Conservation (phyloP, 1,140 invertebrate species). For the Cherax destructor region DNA sequence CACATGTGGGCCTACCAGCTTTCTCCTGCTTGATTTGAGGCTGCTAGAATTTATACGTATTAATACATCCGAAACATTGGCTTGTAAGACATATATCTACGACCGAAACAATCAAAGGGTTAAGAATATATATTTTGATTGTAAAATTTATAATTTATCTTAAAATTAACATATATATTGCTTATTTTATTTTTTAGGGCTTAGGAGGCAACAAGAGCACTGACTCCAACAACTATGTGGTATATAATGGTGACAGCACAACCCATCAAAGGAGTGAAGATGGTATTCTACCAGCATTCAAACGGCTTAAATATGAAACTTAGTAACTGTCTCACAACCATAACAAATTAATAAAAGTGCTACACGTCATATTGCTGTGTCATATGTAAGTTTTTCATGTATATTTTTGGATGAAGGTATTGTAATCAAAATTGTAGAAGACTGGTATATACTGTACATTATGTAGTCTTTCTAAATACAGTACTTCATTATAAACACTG, state of each 20-base stretch:
- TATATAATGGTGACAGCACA: conserved; percentile 40
- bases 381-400: conserved; percentile 6
- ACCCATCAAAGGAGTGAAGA: conserved; percentile 44
- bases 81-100: no score
- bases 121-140: no score
- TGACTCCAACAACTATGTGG: conserved; percentile 15
- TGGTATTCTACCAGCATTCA: conserved; percentile 36
- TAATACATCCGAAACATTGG: no score
- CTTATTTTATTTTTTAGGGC: conserved; percentile 5
- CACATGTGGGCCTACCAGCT: no score
- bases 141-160: not conserved
- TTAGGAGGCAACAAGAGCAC: conserved; percentile 24
- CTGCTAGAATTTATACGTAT: no score
- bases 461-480: not conserved
- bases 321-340: conserved; percentile 2
- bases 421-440: not conserved
- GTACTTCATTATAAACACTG: conserved; percentile 5
- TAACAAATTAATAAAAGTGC: not conserved
- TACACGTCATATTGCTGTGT: not conserved
- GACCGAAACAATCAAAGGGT: no score
- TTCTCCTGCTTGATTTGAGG: no score
- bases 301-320: conserved; percentile 56
- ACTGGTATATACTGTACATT: conserved; percentile 1
- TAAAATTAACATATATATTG: not conserved
- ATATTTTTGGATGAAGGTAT: conserved; percentile 14